Evolutionary conservation across 2,797 vertebrate genomes (phyloP).

Genomic region (Enteromius argenteus): DNA sequence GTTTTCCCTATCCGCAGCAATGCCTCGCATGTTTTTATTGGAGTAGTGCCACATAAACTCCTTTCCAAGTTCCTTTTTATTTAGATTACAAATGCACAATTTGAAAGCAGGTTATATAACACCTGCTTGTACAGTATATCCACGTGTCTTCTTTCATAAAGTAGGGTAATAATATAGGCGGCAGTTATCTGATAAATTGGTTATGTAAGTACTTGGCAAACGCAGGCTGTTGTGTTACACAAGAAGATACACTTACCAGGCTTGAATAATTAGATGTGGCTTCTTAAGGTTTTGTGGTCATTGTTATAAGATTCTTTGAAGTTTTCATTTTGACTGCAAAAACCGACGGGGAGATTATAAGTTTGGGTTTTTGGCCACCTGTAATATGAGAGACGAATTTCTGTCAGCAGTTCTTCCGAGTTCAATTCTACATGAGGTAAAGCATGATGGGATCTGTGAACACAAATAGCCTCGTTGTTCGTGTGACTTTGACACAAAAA

Average conservation of each 20-base stretch:
- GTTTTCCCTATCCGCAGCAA: not conserved
- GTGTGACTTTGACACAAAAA: not conserved
- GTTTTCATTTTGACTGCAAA: not conserved
- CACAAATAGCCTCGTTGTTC: slow-evolving; percentile 17
- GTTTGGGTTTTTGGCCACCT: slow-evolving; percentile 3
- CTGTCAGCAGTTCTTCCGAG: slow-evolving; percentile 2
- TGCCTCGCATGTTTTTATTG: slow-evolving; percentile 8
- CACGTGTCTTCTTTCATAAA: slow-evolving; percentile 1
- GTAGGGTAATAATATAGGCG: not conserved
- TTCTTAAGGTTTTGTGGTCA: not conserved
- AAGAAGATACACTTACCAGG: not conserved
- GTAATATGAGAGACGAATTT: slow-evolving; percentile 38
- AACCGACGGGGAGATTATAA: not conserved
- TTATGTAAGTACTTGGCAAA: slow-evolving; percentile 44
- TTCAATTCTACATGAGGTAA: not conserved
- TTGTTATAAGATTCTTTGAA: not conserved
- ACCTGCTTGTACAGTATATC: not conserved
- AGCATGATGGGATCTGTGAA: slow-evolving; percentile 20
- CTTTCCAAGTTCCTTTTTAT: not conserved
- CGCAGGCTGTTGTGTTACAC: not conserved
- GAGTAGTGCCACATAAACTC: not conserved
- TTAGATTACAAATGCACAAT: not conserved
- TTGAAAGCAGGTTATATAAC: slow-evolving; percentile 25
- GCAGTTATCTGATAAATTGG: slow-evolving; percentile 9
- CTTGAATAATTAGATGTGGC: too few relatives aligned